Percentiles rank a stretch among this genome's conserved stretches.
These are phyloP conservation scores for Kryptolebias marmoratus DNA, from an alignment of 2,113 vertebrate species.

Conservation along the genomic window DNA sequence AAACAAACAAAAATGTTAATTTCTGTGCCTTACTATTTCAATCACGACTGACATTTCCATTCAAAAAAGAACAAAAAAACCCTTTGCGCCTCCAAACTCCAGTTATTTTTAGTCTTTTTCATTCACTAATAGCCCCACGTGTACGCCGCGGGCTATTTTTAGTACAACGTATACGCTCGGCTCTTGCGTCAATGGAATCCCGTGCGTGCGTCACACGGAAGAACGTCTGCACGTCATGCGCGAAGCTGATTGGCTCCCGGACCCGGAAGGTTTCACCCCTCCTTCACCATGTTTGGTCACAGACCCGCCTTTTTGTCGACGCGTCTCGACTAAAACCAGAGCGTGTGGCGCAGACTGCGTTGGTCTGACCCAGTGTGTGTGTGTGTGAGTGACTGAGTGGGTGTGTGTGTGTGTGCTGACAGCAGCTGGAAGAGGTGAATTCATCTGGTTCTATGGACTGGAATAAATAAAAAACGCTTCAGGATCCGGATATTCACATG, in stretches of 20 bases:
- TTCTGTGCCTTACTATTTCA: neutral
- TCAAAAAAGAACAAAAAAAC: constrained; percentile 32
- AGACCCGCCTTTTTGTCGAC: constrained; percentile 54
- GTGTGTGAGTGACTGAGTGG: constrained; percentile 43
- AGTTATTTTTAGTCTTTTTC: constrained; percentile 84
- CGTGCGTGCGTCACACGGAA: constrained; percentile 89
- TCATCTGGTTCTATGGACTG: constrained; percentile 40
- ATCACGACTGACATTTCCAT: constrained; percentile 44
- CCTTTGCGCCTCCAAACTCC: constrained; percentile 32
- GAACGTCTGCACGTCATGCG: constrained; percentile 72
- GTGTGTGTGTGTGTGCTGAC: constrained; percentile 50
- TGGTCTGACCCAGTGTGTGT: constrained; percentile 49
- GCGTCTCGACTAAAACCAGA: constrained; percentile 75
- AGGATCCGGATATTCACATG: constrained; percentile 55
- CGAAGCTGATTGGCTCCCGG: constrained; percentile 68
- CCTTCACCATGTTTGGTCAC: constrained; percentile 81
- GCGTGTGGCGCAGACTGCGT: constrained; percentile 43
- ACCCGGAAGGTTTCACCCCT: constrained; percentile 83
- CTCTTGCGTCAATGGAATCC: constrained; percentile 94
- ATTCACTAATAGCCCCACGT: constrained; percentile 73
- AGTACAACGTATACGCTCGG: constrained; percentile 84
- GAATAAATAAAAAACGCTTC: constrained; percentile 53
- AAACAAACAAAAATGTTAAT: neutral
- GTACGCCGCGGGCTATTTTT: constrained; percentile 83
- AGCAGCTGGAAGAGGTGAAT: constrained; percentile 51